Evolutionary conservation across 2,113 vertebrate genomes (phyloP).

Genomic region (Sula dactylatra): DNA sequence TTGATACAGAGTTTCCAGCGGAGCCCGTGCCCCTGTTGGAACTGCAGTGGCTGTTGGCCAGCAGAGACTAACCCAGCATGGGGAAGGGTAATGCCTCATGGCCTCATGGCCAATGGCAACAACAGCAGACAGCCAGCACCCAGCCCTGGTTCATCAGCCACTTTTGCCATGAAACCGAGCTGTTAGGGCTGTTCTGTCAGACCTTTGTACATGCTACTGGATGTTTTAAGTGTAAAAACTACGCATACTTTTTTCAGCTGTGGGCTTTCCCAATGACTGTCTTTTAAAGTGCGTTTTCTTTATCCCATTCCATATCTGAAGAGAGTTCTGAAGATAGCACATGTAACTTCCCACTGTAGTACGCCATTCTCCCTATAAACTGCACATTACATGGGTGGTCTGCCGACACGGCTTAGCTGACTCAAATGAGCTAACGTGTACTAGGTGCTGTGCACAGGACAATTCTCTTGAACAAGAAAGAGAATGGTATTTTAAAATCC

Average conservation of each 20-base stretch:
- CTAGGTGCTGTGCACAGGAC: not conserved
- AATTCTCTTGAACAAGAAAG: not conserved
- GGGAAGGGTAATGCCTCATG: not conserved
- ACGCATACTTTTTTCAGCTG: not conserved
- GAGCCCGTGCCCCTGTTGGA: fast-evolving
- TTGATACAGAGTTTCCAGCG: not conserved
- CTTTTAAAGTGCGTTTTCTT: not conserved
- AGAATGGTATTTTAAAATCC: not conserved
- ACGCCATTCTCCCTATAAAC: not conserved
- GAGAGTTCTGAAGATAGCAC: not conserved
- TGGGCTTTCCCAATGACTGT: not conserved
- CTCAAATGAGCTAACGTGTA: fast-evolving
- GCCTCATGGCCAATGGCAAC: not conserved
- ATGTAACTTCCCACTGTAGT: fast-evolving
- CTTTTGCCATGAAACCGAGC: not conserved
- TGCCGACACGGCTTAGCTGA: fast-evolving
- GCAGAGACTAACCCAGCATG: fast-evolving
- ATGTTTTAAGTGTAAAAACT: not conserved
- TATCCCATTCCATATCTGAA: not conserved
- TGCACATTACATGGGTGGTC: fast-evolving
- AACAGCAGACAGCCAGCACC: not conserved
- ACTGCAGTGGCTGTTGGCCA: not conserved
- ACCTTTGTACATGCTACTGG: not conserved
- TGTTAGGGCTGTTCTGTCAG: not conserved
- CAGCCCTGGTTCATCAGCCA: not conserved